phyloP scores from a whole-genome alignment of 2,888 invertebrate genomes.

The Chloromyia formosa region DNA sequence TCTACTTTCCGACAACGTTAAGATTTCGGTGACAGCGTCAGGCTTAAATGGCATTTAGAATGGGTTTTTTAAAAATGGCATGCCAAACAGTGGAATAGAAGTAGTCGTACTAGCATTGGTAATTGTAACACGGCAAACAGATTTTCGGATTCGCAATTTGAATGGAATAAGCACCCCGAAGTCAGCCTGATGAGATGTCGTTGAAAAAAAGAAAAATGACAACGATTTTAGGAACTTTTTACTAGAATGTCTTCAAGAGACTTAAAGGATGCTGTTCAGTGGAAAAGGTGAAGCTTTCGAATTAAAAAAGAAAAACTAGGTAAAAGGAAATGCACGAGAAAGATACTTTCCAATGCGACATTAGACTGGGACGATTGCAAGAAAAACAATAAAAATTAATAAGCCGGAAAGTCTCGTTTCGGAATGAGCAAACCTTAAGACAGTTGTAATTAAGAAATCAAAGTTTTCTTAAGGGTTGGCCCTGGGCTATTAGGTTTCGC shows the following conservation, averaged over 20 bases:
- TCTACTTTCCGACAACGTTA: slow-evolving; percentile 1
- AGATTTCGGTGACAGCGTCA: slow-evolving; percentile 21
- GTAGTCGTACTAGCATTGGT: no score
- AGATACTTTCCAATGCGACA: no score
- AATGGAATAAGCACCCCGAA: neutral
- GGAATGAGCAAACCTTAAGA: no score
- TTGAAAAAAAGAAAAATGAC: neutral
- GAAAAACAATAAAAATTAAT: no score
- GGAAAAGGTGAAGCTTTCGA: slow-evolving; percentile 6
- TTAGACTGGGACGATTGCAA: no score
- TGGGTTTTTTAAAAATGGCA: slow-evolving; percentile 1
- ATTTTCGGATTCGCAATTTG: slow-evolving; percentile 20
- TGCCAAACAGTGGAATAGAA: no score
- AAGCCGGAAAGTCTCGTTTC: no score
- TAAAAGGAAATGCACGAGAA: no score
- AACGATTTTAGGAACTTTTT: neutral
- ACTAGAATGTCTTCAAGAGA: neutral
- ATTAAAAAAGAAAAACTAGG: no score
- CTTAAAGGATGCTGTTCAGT: neutral
- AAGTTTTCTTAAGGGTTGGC: no score
- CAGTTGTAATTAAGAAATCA: no score
- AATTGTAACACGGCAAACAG: slow-evolving; percentile 30
- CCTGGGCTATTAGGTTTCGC: no score
- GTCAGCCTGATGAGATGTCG: neutral
- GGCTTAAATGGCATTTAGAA: slow-evolving; percentile 29